These are phyloP conservation scores for Rattus norvegicus DNA, from an alignment of 2,113 vertebrate species.

Conservation along the genomic window DNA sequence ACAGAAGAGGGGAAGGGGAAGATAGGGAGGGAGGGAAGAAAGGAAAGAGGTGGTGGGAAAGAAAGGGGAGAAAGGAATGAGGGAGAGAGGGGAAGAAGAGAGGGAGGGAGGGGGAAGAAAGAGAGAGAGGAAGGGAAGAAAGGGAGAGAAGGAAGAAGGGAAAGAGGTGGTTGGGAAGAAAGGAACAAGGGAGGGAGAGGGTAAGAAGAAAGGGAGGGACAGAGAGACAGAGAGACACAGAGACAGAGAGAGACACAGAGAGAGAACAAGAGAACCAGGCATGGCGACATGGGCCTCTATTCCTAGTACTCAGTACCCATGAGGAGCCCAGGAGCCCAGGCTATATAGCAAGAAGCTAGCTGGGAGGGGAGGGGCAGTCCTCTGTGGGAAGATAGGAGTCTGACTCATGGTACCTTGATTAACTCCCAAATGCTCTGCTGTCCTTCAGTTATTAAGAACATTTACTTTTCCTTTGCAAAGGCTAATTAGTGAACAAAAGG, in stretches of 20 bases:
- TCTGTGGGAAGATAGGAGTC: background rate
- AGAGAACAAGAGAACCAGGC: too few relatives aligned
- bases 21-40: too few relatives aligned
- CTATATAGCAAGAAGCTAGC: background rate
- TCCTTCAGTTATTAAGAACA: background rate
- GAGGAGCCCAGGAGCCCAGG: background rate
- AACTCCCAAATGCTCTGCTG: background rate
- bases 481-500: background rate
- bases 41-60: too few relatives aligned
- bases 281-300: background rate
- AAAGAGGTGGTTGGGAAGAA: too few relatives aligned
- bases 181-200: too few relatives aligned
- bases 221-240: background rate
- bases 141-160: too few relatives aligned
- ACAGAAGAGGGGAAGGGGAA: too few relatives aligned
- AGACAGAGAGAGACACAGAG: too few relatives aligned
- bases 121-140: too few relatives aligned
- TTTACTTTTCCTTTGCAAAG: background rate
- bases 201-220: too few relatives aligned
- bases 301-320: background rate
- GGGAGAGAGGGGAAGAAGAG: too few relatives aligned
- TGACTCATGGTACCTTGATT: background rate
- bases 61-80: too few relatives aligned
- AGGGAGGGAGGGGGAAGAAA: fast-evolving
- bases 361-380: background rate